Evolutionary conservation across 1,140 invertebrate species (phyloP).

Genomic region (Lordiphosa collinella): DNA sequence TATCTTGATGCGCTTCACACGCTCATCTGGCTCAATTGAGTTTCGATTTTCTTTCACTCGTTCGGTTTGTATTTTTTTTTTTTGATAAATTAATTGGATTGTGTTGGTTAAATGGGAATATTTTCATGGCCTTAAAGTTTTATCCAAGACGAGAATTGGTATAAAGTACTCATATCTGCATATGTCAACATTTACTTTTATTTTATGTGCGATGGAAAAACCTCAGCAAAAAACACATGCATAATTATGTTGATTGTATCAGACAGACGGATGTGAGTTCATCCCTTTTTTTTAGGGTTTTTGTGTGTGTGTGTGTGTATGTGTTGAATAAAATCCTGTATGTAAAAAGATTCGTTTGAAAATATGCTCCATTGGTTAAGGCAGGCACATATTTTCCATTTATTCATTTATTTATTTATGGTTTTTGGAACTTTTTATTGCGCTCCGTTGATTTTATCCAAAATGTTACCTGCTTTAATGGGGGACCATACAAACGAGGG

Average conservation of each 20-base stretch:
- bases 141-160: too few relatives aligned
- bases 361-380: slow-evolving; percentile 30
- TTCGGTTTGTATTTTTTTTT: too few relatives aligned
- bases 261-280: too few relatives aligned
- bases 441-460: neutral
- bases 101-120: slow-evolving; percentile 46
- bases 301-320: too few relatives aligned
- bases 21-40: slow-evolving; percentile 41
- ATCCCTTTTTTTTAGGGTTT: too few relatives aligned
- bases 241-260: too few relatives aligned
- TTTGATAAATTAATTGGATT: slow-evolving; percentile 55
- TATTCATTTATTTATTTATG: slow-evolving; percentile 30
- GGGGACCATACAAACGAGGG: too few relatives aligned
- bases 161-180: too few relatives aligned
- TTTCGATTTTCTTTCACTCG: slow-evolving; percentile 21
- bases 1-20: slow-evolving; percentile 27
- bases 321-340: too few relatives aligned
- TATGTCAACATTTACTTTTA: neutral
- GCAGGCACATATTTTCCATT: slow-evolving; percentile 31
- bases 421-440: slow-evolving; percentile 7
- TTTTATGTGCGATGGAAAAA: slow-evolving; percentile 1
- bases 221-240: too few relatives aligned
- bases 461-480: too few relatives aligned
- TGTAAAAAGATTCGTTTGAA: neutral
- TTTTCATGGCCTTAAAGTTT: too few relatives aligned